Evolutionary conservation across 2,113 vertebrate species (phyloP).

Genomic region (Meles meles): DNA sequence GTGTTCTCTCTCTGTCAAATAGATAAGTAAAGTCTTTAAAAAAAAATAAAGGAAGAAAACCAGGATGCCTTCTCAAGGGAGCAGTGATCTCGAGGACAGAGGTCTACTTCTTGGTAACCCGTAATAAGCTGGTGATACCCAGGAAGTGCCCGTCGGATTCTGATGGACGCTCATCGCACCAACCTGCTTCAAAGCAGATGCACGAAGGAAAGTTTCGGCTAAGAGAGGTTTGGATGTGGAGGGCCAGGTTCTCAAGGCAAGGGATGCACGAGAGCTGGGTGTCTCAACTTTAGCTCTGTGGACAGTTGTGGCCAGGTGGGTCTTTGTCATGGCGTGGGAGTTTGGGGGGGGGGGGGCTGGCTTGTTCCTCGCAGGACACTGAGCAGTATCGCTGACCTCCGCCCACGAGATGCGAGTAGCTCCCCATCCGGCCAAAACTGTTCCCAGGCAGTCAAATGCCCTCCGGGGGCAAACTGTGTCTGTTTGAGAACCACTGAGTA

Average conservation of each 20-base stretch:
- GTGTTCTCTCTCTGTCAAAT: too few species aligned
- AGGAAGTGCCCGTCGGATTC: neutral
- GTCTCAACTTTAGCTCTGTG: neutral
- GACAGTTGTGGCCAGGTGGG: neutral
- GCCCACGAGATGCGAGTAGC: fast-evolving
- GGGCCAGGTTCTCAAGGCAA: neutral
- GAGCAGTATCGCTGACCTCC: neutral
- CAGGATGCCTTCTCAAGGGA: too few species aligned
- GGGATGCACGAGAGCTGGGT: neutral
- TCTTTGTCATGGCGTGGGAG: neutral
- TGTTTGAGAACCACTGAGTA: neutral
- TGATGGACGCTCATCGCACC: neutral
- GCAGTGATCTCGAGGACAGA: neutral
- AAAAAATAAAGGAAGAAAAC: too few species aligned
- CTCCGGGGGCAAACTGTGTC: neutral
- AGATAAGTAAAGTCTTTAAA: too few species aligned
- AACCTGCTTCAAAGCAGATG: neutral
- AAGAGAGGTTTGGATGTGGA: neutral
- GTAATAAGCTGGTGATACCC: neutral
- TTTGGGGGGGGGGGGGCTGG: neutral
- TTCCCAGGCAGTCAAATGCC: neutral
- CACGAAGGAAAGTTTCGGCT: neutral
- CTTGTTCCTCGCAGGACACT: too few species aligned
- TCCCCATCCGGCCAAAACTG: neutral
- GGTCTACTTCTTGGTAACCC: neutral